phyloP scores from a whole-genome alignment of 37 sponge, comb jelly and placozoan species.

The Diacarnus erythraeanus region DNA sequence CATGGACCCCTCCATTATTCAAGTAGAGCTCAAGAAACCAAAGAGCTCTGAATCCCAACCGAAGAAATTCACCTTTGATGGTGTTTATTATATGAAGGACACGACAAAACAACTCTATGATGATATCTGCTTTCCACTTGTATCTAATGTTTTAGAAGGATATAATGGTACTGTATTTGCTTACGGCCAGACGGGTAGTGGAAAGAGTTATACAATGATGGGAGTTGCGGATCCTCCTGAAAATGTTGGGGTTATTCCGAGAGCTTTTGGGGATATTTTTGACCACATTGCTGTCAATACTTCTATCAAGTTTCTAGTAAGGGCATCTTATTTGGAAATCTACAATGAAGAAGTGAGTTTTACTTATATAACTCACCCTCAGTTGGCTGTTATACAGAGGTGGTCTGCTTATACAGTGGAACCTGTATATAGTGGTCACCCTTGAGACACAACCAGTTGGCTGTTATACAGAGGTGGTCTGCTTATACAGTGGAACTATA shows the following conservation, averaged over 20 bases:
- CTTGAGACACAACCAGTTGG: too few relatives aligned
- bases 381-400: too few relatives aligned
- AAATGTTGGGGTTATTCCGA: constrained; percentile 91
- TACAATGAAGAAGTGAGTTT: constrained; percentile 99
- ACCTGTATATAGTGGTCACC: too few relatives aligned
- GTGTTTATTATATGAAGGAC: constrained; percentile 77
- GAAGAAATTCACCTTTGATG: constrained; percentile 93
- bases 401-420: too few relatives aligned
- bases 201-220: constrained; percentile 96
- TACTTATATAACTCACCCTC: too few relatives aligned
- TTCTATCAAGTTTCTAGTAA: constrained; percentile 76
- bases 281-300: constrained; percentile 71
- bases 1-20: constrained; percentile 74
- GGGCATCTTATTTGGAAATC: constrained; percentile 93
- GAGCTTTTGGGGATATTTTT: constrained; percentile 94
- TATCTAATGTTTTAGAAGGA: constrained; percentile 90
- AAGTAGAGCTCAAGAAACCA: constrained; percentile 80
- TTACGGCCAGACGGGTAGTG: constrained; percentile 99
- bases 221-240: constrained; percentile 79
- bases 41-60: constrained; percentile 34
- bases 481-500: too few relatives aligned
- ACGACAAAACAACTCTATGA: constrained; percentile 91
- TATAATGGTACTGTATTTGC: constrained; percentile 97
- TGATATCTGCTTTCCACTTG: constrained; percentile 92
- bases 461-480: too few relatives aligned